These are phyloP conservation scores for Leptatherina wallacei DNA, from an alignment of 2,797 vertebrate genomes.

Conservation along the genomic window DNA sequence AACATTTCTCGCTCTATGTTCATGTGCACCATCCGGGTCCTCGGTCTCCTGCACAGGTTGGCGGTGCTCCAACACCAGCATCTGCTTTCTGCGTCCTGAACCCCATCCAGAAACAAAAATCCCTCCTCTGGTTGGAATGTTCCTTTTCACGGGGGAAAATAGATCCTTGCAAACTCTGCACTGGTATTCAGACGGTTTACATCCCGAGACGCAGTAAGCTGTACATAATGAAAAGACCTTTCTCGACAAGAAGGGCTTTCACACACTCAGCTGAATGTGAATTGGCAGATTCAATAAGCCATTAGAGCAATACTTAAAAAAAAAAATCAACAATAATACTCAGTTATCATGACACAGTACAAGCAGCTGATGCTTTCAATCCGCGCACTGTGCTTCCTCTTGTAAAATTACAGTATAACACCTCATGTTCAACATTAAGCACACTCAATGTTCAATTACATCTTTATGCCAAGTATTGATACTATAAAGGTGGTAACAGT, in stretches of 20 bases:
- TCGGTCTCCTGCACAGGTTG: slow-evolving; percentile 70
- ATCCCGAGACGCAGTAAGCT: slow-evolving; percentile 48
- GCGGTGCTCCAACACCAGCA: slow-evolving; percentile 68
- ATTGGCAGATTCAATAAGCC: slow-evolving; percentile 74
- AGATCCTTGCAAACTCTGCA: slow-evolving; percentile 49
- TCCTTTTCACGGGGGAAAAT: slow-evolving; percentile 64
- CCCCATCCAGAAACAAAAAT: slow-evolving; percentile 63
- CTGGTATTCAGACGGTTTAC: slow-evolving; percentile 49
- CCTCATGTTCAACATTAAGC: slow-evolving; percentile 48
- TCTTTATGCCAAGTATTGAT: slow-evolving; percentile 44
- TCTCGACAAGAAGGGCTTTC: slow-evolving; percentile 65
- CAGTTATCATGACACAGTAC: slow-evolving; percentile 59
- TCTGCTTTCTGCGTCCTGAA: slow-evolving; percentile 77
- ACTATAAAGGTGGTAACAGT: slow-evolving; percentile 37
- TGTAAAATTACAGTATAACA: slow-evolving; percentile 37
- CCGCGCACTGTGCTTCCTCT: slow-evolving; percentile 19
- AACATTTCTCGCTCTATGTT: slow-evolving; percentile 70
- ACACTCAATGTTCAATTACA: slow-evolving; percentile 55
- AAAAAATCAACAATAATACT: slow-evolving; percentile 65
- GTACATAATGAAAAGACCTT: slow-evolving; percentile 65
- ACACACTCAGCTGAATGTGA: slow-evolving; percentile 66
- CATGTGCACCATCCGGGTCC: slow-evolving; percentile 60
- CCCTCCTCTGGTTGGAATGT: slow-evolving; percentile 70
- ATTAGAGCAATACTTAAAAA: slow-evolving; percentile 57
- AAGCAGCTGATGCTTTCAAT: slow-evolving; percentile 43